Evolutionary conservation across 2,888 invertebrate species (phyloP).

Genomic region (Ormyrus pomaceus): DNA sequence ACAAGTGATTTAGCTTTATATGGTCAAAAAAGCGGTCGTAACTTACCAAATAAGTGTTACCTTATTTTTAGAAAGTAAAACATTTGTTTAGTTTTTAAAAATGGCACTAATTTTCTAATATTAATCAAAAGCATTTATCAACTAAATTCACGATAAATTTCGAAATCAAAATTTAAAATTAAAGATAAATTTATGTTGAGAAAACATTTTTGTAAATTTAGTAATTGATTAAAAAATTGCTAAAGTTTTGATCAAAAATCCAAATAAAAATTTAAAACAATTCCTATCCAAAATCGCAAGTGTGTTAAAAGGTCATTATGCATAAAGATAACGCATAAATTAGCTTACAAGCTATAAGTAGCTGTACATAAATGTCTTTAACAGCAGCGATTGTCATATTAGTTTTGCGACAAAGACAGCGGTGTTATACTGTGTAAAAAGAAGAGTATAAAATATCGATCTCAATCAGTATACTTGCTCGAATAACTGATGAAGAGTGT

Average conservation of each 20-base stretch:
- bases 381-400: slow-evolving; percentile 36
- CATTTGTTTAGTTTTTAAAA: slow-evolving; percentile 8
- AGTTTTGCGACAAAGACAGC: slow-evolving; percentile 34
- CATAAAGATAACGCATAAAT: slow-evolving; percentile 41
- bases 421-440: slow-evolving; percentile 48
- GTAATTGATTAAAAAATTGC: neutral
- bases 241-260: no score
- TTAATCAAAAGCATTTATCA: no score
- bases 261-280: no score
- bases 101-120: slow-evolving; percentile 28
- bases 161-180: slow-evolving; percentile 20
- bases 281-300: neutral
- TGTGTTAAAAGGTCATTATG: slow-evolving; percentile 38
- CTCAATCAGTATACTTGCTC: slow-evolving; percentile 34
- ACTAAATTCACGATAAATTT: neutral
- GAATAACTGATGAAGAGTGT: slow-evolving; percentile 26
- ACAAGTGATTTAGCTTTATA: slow-evolving; percentile 46
- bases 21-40: slow-evolving; percentile 50
- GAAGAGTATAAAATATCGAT: slow-evolving; percentile 39
- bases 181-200: neutral
- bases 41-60: slow-evolving; percentile 43
- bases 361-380: slow-evolving; percentile 49
- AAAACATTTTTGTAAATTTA: slow-evolving; percentile 17
- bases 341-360: slow-evolving; percentile 34
- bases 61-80: slow-evolving; percentile 30